Percentiles rank a stretch among this genome's conserved stretches.
Evolutionary conservation across 53 echinoderm and acorn worm genomes (phyloP).

Genomic region (Hippasteria phrygiana): DNA sequence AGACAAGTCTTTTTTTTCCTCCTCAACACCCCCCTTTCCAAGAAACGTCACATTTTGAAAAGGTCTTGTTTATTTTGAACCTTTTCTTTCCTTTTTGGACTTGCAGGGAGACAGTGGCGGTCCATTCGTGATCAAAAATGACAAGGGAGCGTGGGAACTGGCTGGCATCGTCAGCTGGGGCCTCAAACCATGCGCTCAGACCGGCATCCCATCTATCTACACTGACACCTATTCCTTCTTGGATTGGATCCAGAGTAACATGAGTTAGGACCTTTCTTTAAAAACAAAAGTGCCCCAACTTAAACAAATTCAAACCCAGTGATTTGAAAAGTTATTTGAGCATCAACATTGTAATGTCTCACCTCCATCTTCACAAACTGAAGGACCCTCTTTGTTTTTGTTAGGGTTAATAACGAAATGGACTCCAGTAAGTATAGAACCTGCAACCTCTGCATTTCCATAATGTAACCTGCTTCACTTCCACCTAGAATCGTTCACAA

Average conservation of each 20-base stretch:
- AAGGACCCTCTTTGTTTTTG: too few species aligned
- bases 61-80: too few species aligned
- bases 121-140: constrained; percentile 73
- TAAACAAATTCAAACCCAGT: background rate
- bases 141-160: constrained; percentile 72
- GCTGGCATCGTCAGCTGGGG: constrained; percentile 90
- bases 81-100: background rate
- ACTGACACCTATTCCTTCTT: constrained; percentile 51
- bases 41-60: too few species aligned
- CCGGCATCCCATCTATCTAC: constrained; percentile 78
- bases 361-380: too few species aligned
- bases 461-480: too few species aligned
- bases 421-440: too few species aligned
- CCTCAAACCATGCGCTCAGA: constrained; percentile 74
- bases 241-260: constrained; percentile 72
- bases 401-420: too few species aligned
- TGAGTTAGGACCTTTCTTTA: background rate
- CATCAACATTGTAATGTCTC: too few species aligned
- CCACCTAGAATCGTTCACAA: too few species aligned
- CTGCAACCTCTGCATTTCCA: too few species aligned
- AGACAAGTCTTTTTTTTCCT: too few species aligned
- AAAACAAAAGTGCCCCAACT: background rate
- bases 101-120: constrained; percentile 90
- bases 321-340: too few species aligned
- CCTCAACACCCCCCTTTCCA: background rate